These are phyloP conservation scores for Drosophila quinaria DNA, from an alignment of 2,888 invertebrate species.

Conservation along the genomic window DNA sequence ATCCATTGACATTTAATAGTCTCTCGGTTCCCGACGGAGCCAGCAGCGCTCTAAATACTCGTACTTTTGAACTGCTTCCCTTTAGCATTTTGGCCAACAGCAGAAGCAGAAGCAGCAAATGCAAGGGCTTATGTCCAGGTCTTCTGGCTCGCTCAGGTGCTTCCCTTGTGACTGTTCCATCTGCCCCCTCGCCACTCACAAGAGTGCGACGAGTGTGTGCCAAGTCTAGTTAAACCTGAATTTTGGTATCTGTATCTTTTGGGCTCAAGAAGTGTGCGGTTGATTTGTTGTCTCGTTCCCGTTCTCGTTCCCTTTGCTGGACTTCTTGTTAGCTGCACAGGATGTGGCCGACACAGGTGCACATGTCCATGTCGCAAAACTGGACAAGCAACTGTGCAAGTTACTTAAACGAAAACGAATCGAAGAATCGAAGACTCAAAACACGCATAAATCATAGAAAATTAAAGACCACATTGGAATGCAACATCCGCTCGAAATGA, in stretches of 20 bases:
- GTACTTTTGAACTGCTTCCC: conserved; percentile 10
- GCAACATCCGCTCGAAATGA: conserved; percentile 48
- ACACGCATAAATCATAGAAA: conserved; percentile 36
- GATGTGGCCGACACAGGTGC: conserved; percentile 75
- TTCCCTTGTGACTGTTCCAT: conserved; percentile 23
- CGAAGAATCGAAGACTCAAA: conserved; percentile 38
- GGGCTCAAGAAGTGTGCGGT: conserved; percentile 25
- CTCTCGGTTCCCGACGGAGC: conserved; percentile 28
- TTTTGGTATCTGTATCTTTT: conserved; percentile 61
- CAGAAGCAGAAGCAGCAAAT: conserved; percentile 6
- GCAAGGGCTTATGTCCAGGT: conserved; percentile 17
- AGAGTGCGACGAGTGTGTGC: conserved; percentile 7
- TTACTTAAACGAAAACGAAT: conserved; percentile 65
- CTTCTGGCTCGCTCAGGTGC: conserved; percentile 37
- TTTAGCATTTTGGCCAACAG: conserved; percentile 23
- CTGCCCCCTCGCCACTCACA: background rate
- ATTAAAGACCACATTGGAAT: conserved; percentile 55
- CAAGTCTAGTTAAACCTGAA: conserved; percentile 78
- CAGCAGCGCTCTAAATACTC: conserved; percentile 55
- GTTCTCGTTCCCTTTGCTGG: conserved; percentile 18
- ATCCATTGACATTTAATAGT: conserved; percentile 84
- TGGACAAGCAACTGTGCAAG: conserved; percentile 54
- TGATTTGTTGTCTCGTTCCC: conserved; percentile 5
- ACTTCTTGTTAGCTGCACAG: conserved; percentile 52
- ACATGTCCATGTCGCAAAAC: conserved; percentile 57